A percentile compares a stretch with the other conserved stretches of the same genome.
Evolutionary conservation across 2,888 invertebrate genomes (phyloP).

Genomic region (Thymelicus lineola): DNA sequence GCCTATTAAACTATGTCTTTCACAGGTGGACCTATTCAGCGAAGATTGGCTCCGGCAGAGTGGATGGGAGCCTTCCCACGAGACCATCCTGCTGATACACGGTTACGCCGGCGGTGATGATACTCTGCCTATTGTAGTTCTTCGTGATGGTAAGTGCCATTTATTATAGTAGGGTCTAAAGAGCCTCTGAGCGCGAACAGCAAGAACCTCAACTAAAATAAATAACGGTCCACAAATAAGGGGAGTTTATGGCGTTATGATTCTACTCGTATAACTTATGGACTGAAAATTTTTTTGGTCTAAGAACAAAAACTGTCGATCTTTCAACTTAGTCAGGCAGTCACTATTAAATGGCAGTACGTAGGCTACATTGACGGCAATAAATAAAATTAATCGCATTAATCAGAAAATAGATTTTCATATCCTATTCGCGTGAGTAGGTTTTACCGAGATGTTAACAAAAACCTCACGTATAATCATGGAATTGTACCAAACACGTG

Average conservation of each 20-base stretch:
- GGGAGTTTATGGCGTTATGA: no score
- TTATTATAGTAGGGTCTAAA: no score
- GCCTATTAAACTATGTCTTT: slow-evolving; percentile 12
- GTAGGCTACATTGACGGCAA: no score
- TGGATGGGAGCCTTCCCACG: slow-evolving; percentile 88
- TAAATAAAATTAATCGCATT: no score
- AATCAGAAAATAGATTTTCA: not conserved
- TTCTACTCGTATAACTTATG: no score
- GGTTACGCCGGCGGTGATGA: slow-evolving; percentile 93
- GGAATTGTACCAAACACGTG: not conserved
- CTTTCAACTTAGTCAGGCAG: no score
- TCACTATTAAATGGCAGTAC: no score
- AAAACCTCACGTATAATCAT: slow-evolving; percentile 18
- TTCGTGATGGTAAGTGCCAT: slow-evolving; percentile 87
- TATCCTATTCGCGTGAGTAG: not conserved
- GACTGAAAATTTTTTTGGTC: no score
- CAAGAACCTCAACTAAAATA: no score
- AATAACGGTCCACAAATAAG: no score
- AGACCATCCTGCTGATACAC: slow-evolving; percentile 89
- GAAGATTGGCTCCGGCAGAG: slow-evolving; percentile 91
- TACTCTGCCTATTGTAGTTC: slow-evolving; percentile 88
- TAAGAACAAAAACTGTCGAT: no score
- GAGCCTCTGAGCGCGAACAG: no score
- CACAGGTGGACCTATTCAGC: slow-evolving; percentile 83
- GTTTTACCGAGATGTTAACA: slow-evolving; percentile 5